A percentile compares a stretch with the other conserved stretches of the same genome.
Evolutionary conservation across 2,113 vertebrate genomes (phyloP).

Genomic region (Pipra filicauda): DNA sequence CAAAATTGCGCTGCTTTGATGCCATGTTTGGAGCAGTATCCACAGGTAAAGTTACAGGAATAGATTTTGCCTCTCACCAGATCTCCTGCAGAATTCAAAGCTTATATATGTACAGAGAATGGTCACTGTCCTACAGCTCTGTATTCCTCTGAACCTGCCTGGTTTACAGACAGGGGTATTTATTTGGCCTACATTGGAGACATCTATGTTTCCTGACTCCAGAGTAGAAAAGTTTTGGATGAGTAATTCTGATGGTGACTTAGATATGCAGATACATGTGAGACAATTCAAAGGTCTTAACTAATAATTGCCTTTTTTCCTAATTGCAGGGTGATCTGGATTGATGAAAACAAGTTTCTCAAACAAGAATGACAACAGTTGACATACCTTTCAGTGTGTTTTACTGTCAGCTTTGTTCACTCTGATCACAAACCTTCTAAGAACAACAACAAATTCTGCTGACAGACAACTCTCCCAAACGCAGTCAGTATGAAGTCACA

Average conservation of each 20-base stretch:
- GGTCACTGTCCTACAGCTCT: not conserved
- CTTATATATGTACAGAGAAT: not conserved
- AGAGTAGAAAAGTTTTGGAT: not conserved
- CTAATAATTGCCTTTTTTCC: not conserved
- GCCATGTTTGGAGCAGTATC: not conserved
- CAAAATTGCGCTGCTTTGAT: not conserved
- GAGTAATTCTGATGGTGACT: not conserved
- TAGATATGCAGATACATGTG: not conserved
- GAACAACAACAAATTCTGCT: not conserved
- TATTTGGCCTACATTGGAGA: not conserved
- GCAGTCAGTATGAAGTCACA: not conserved
- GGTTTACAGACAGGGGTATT: not conserved
- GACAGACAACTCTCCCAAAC: not conserved
- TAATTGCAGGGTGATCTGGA: not conserved
- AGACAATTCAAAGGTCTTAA: not conserved
- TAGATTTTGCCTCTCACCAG: not conserved
- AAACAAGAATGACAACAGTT: not conserved
- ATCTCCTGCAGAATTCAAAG: not conserved
- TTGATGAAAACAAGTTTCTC: not conserved
- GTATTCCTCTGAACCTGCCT: not conserved
- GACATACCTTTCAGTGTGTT: not conserved
- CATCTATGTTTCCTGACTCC: not conserved
- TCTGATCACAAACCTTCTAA: not conserved
- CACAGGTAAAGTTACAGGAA: not conserved
- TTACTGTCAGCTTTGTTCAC: not conserved